Percentiles rank a stretch among this genome's conserved stretches.
phyloP scores from a whole-genome alignment of 2,113 vertebrate genomes.

The Phalacrocorax aristotelis region DNA sequence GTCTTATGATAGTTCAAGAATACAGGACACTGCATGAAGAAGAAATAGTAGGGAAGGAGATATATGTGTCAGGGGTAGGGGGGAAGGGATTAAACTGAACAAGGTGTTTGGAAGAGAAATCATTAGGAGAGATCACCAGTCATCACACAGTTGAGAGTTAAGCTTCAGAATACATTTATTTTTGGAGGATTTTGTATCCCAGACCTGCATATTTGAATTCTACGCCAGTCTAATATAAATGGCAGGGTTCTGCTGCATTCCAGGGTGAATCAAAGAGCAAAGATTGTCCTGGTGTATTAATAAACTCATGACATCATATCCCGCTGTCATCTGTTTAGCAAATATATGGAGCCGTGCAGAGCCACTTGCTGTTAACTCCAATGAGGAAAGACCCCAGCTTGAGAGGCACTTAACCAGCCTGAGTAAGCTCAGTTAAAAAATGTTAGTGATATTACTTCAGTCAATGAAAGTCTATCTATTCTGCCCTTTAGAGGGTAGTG shows the following conservation, averaged over 20 bases:
- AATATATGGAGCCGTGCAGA: background rate
- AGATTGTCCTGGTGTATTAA: background rate
- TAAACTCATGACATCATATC: background rate
- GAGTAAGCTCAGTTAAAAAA: background rate
- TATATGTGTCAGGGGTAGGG: too few species aligned
- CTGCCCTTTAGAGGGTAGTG: background rate
- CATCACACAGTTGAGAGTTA: background rate
- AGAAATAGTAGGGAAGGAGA: background rate
- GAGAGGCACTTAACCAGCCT: background rate
- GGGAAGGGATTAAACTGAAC: background rate
- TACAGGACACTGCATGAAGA: rapidly evolving
- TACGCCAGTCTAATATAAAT: background rate
- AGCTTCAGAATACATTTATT: background rate
- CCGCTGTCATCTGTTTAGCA: background rate
- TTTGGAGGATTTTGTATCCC: background rate
- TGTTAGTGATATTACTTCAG: rapidly evolving
- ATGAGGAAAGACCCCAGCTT: background rate
- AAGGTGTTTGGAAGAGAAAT: background rate
- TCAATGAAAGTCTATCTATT: rapidly evolving
- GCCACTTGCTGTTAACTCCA: background rate
- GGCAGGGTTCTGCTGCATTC: background rate
- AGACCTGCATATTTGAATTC: background rate
- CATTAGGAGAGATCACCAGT: background rate
- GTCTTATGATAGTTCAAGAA: background rate
- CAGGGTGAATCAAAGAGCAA: background rate